Evolutionary conservation across 2,113 vertebrate species (phyloP).

Genomic region (Tangachromis dhanisi): DNA sequence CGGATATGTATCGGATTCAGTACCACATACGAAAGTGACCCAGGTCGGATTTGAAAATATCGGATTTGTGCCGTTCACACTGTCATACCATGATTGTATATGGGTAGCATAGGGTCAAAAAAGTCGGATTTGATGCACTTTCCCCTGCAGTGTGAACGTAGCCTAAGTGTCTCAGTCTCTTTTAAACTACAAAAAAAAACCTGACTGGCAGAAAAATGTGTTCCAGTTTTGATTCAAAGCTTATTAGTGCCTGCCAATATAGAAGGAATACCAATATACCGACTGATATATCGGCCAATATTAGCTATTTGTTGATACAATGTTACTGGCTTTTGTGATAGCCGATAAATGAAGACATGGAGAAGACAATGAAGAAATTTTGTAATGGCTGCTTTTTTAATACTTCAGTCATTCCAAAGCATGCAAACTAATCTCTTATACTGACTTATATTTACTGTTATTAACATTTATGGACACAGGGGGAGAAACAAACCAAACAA

Average conservation of each 20-base stretch:
- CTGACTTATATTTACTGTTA: background rate
- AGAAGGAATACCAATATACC: background rate
- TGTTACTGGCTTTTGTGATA: background rate
- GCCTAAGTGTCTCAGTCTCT: background rate
- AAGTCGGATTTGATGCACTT: accelerated
- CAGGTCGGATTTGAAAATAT: background rate
- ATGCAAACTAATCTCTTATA: accelerated
- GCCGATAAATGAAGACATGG: accelerated
- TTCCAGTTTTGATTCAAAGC: background rate
- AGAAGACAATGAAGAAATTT: background rate
- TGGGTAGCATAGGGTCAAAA: background rate
- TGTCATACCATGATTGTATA: accelerated
- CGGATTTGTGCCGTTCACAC: accelerated
- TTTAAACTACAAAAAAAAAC: background rate
- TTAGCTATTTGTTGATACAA: background rate
- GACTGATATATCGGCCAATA: accelerated
- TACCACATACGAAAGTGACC: accelerated
- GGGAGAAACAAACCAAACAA: background rate
- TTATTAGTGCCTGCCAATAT: background rate
- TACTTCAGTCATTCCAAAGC: background rate
- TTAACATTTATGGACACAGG: background rate
- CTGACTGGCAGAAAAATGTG: background rate
- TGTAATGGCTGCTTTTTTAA: accelerated
- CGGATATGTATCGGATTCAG: background rate
- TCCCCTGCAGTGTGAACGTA: background rate